Percentiles rank a stretch among this genome's conserved stretches.
These are phyloP conservation scores for Austrofundulus limnaeus DNA, from an alignment of 2,113 vertebrate genomes.

Conservation along the genomic window DNA sequence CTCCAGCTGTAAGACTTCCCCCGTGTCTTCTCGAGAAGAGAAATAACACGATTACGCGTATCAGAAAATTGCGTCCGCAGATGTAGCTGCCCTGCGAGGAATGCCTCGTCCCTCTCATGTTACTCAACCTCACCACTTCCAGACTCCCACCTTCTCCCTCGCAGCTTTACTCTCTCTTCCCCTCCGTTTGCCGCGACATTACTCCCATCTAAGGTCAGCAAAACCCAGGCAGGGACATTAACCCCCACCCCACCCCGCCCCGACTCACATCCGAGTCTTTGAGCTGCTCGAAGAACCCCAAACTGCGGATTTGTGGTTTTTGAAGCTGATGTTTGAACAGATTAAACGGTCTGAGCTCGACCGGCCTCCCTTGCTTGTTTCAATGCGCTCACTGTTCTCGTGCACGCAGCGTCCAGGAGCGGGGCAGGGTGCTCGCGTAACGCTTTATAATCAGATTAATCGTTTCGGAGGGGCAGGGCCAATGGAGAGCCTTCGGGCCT, in stretches of 20 bases:
- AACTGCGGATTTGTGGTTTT: constrained; percentile 24
- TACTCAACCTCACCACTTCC: constrained; percentile 61
- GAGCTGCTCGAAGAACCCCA: constrained; percentile 20
- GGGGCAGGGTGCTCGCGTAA: constrained; percentile 42
- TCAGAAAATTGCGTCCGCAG: constrained; percentile 77
- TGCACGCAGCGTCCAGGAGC: constrained; percentile 43
- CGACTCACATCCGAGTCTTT: constrained; percentile 12
- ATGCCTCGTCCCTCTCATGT: constrained; percentile 76
- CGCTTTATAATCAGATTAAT: constrained; percentile 70
- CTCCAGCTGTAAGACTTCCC: neutral
- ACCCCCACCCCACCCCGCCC: too few relatives aligned
- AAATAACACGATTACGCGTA: constrained; percentile 71
- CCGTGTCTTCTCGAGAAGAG: constrained; percentile 27
- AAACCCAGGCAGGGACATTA: neutral
- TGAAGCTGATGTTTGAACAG: constrained; percentile 25
- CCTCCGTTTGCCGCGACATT: neutral
- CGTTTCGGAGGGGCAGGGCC: constrained; percentile 55
- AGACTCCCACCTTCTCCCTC: constrained; percentile 57
- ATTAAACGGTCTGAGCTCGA: constrained; percentile 52
- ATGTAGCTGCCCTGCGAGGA: constrained; percentile 79
- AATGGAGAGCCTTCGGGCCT: constrained; percentile 42
- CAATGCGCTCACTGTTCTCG: constrained; percentile 64
- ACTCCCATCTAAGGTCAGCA: constrained; percentile 21
- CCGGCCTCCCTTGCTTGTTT: constrained; percentile 61
- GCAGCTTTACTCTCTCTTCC: constrained; percentile 26